Base-by-base conservation (phyloP, 2,113 vertebrate species). In the Onychostoma macrolepis region DNA sequence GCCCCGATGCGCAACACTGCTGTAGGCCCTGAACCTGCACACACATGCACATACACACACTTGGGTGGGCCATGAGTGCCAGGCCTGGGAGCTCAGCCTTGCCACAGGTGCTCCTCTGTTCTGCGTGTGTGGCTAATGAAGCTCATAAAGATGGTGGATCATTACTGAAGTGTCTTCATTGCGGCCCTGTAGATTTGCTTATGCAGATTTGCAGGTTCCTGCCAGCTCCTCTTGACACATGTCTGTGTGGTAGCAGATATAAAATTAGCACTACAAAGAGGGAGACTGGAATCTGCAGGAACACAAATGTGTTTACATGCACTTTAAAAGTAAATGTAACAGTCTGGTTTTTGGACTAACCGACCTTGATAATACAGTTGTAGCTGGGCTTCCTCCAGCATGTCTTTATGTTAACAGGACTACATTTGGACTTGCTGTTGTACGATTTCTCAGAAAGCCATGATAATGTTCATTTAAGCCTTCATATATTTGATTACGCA, bases 41-140 rank as follows among this genome's bases (percentile, higher is more conserved):
- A 76, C 41, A 80, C 78, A 83, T 38, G 86, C 81, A 76, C 69
- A 76, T 63, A 71, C 86, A 84, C 87, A 56, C 81, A 86, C 86
- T 87, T 89, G 90, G 87, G 86, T 89, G 89, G 87, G 84, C 87
- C 80, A 6, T 12, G 74, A 82, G 74, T 86, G 77, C 69, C 67
- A 69, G 80, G 77, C 80, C 74, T 67, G 38, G 85, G 79, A 85
- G 78, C 83, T 56, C 78, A 53, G 86, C 83, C 17, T 79, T 83
- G 85, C 87, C 86, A 90, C 89, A 90, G 89, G 88, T 89, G 86
- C 83, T 85, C 61, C 85, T 83, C 83, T 83, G 80, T 87, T 86
- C 84, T 84, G 88, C 12, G 79, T 89, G 89, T 88, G 88, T 89
- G 88, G 89, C 79, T 88, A 86, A 77, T 75, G 84, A 30, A 84